phyloP scores from a whole-genome alignment of 2,888 invertebrate genomes.

The Napeogenes inachia region DNA sequence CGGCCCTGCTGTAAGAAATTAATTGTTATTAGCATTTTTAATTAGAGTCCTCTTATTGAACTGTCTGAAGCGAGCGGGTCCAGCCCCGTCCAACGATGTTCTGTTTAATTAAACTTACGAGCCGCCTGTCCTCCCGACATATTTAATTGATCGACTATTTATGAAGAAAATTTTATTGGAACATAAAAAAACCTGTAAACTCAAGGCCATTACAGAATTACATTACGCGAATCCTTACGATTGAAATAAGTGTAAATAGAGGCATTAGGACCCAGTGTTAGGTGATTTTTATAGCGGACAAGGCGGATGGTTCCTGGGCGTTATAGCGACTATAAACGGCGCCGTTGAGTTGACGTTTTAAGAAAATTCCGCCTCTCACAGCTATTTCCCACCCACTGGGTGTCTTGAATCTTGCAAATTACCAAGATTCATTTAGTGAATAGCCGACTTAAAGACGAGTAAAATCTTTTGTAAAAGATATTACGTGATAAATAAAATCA shows the following conservation, averaged over 20 bases:
- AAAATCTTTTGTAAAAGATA: slow-evolving; percentile 48
- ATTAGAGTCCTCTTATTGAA: slow-evolving; percentile 58
- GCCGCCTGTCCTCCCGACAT: slow-evolving; percentile 31
- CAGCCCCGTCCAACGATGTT: slow-evolving; percentile 42
- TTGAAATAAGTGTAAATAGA: slow-evolving; percentile 27
- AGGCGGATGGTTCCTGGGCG: slow-evolving; percentile 60
- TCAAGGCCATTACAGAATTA: slow-evolving; percentile 35
- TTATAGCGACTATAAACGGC: slow-evolving; percentile 69
- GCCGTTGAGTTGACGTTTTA: slow-evolving; percentile 65
- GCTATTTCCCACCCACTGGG: slow-evolving; percentile 39
- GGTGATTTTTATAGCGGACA: slow-evolving; percentile 66
- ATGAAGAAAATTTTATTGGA: slow-evolving; percentile 3
- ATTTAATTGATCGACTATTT: slow-evolving; percentile 31
- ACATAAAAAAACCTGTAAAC: slow-evolving; percentile 19
- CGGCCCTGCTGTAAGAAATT: slow-evolving; percentile 54
- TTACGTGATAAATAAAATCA: slow-evolving; percentile 53
- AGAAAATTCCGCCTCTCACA: slow-evolving; percentile 53
- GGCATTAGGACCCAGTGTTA: slow-evolving; percentile 35
- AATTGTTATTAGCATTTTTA: slow-evolving; percentile 66
- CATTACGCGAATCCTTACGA: slow-evolving; percentile 21
- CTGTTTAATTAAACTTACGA: slow-evolving; percentile 64
- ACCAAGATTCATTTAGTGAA: slow-evolving; percentile 61
- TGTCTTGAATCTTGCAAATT: slow-evolving; percentile 59
- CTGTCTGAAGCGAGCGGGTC: slow-evolving; percentile 39
- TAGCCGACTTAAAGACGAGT: slow-evolving; percentile 57